Evolutionary conservation across 2,797 vertebrate genomes (phyloP).

Genomic region (Xerus rutilus): DNA sequence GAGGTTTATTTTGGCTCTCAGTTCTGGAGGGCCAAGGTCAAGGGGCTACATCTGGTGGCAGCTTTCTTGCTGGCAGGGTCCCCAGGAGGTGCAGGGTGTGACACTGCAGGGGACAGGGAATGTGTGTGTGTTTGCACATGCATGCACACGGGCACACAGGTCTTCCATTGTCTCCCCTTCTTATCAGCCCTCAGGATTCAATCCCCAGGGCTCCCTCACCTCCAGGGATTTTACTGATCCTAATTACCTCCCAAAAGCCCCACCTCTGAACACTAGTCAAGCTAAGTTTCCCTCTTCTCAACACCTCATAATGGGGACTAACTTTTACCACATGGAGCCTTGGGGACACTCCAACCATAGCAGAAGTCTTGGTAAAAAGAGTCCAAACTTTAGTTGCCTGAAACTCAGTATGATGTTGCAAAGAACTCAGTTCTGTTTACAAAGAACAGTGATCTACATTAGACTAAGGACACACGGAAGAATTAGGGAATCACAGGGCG

Average conservation of each 20-base stretch:
- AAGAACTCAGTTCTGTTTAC: not conserved
- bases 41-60: not conserved
- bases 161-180: not conserved
- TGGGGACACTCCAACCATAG: not conserved
- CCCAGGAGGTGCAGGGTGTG: too few species aligned
- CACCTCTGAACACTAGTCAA: not conserved
- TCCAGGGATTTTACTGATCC: not conserved
- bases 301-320: not conserved
- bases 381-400: not conserved
- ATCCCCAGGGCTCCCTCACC: too few species aligned
- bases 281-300: not conserved
- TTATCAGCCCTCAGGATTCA: not conserved
- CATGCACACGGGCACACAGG: not conserved
- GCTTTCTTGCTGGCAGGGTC: not conserved
- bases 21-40: not conserved
- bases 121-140: not conserved
- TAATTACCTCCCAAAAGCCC: not conserved
- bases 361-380: constrained; percentile 18
- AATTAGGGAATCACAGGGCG: not conserved
- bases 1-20: not conserved
- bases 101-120: not conserved
- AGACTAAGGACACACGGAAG: not conserved
- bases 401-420: not conserved
- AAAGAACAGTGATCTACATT: not conserved
- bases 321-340: not conserved